Evolutionary conservation across 1,140 invertebrate genomes (phyloP).

Genomic region (Sinella curviseta): DNA sequence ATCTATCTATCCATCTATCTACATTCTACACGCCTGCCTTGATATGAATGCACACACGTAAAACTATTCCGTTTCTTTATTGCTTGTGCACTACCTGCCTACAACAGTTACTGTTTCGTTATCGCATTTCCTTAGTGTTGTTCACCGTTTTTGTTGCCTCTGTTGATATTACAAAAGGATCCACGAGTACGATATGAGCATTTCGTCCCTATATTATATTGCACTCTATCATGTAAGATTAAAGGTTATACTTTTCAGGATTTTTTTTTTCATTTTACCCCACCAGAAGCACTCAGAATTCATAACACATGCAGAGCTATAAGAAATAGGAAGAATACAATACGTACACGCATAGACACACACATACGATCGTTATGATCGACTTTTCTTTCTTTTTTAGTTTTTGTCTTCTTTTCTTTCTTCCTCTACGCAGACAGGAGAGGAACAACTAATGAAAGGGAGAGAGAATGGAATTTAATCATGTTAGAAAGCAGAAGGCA

Average conservation of each 20-base stretch:
- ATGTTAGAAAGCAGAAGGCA: neutral
- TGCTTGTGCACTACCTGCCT: no score
- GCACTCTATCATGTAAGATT: neutral
- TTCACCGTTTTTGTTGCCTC: neutral
- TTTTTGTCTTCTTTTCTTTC: neutral
- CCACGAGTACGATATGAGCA: neutral
- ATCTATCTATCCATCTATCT: no score
- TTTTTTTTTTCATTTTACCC: neutral
- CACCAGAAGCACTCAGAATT: no score
- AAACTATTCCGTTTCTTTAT: no score
- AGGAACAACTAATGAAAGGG: neutral
- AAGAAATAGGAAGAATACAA: neutral
- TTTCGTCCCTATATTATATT: neutral
- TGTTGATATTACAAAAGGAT: no score
- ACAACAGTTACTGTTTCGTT: no score
- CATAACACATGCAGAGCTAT: no score
- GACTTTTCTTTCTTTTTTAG: neutral
- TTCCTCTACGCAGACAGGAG: neutral
- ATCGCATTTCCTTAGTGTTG: no score
- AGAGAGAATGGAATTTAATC: slow-evolving; percentile 12
- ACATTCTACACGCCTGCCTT: no score
- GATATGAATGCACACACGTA: no score
- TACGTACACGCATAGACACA: no score
- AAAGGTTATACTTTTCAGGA: neutral
- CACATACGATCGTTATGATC: neutral